Evolutionary conservation across 37 sponge, comb jelly and placozoan genomes (phyloP), one percentile per base, ranked within the genome.

Genomic region (Halisarca cf. caerulea): DNA sequence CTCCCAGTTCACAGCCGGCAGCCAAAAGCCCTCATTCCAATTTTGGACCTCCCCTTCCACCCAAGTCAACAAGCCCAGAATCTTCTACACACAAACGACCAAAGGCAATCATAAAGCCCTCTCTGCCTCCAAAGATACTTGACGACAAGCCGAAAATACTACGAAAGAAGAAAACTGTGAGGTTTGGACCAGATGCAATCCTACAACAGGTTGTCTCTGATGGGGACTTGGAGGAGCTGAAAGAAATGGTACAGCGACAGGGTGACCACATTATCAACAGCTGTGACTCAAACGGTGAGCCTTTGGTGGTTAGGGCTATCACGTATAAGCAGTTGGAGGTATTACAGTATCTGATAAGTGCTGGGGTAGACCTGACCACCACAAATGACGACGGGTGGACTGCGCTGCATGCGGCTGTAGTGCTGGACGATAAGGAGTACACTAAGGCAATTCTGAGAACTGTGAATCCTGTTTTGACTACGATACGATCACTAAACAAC

Each of bases 201-300:
- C 59, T 93, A 43, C 90, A 93, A 61, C 93, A 89, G 51, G 93
- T 84, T 2, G 79, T 93, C 68, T 73, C 86, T 6, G 85, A 86
- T 0, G 93, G 93, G 35, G 90, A 93, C 59, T 27, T 89, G 58
- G 39, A 80, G 32, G 87, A 89, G 64, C 53, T 93, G 36, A 86
- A 84, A 53, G 40, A 80, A 40, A 81, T 93, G 32, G 40, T 93
- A 2, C 15, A 33, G 25, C 44, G 84, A 1, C 34, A 82, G 28
- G 93, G 93, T 17, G 64, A 30, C 11, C 24, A 21, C 3, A 60
- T 85, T 0, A 83, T 86, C 21, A 51, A 80, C 7, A 81, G 78
- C 38, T 28, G 82, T 32, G 93, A 93, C 21, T 80, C 87, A 23
- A 84, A 81, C 41, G 90, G 93, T 3, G 87, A 86, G 0, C 85